A percentile compares a stretch with the other conserved stretches of the same genome.
Evolutionary conservation across 2,888 invertebrate species (phyloP).

Genomic region (Maniola hyperantus): DNA sequence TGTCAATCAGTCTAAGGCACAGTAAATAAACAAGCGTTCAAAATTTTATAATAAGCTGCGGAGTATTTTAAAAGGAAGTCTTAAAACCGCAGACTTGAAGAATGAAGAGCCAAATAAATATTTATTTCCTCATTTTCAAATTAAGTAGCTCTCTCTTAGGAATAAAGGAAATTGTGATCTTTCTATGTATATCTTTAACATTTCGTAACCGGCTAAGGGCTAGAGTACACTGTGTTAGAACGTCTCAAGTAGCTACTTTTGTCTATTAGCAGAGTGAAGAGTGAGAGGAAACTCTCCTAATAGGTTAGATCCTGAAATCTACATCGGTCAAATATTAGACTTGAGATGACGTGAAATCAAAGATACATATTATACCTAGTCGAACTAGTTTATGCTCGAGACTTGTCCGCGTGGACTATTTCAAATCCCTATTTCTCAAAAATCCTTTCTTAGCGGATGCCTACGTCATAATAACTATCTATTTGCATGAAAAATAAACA

Average conservation of each 20-base stretch:
- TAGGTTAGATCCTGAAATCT: too few species aligned
- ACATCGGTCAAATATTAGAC: too few species aligned
- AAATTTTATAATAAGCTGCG: not conserved
- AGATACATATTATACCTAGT: too few species aligned
- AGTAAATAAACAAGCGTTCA: not conserved
- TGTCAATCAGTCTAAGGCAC: not conserved
- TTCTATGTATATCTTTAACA: slow-evolving; percentile 22
- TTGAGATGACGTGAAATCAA: too few species aligned
- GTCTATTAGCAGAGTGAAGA: too few species aligned
- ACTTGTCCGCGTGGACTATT: too few species aligned
- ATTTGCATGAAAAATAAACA: too few species aligned
- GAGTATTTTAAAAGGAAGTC: slow-evolving; percentile 8
- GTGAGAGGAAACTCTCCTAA: too few species aligned
- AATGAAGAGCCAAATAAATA: slow-evolving; percentile 37
- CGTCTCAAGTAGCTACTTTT: not conserved
- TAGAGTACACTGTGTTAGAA: not conserved
- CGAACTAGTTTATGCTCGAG: too few species aligned
- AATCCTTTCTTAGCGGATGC: too few species aligned
- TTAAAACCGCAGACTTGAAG: slow-evolving; percentile 21
- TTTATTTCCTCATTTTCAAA: slow-evolving; percentile 30
- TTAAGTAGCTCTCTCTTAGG: slow-evolving; percentile 22
- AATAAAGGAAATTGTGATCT: slow-evolving; percentile 21
- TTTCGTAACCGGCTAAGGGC: slow-evolving; percentile 8
- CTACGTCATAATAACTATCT: too few species aligned
- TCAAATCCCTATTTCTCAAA: too few species aligned